Evolutionary conservation across 2,797 vertebrate genomes (phyloP).

Genomic region (Corythornis leucogaster): DNA sequence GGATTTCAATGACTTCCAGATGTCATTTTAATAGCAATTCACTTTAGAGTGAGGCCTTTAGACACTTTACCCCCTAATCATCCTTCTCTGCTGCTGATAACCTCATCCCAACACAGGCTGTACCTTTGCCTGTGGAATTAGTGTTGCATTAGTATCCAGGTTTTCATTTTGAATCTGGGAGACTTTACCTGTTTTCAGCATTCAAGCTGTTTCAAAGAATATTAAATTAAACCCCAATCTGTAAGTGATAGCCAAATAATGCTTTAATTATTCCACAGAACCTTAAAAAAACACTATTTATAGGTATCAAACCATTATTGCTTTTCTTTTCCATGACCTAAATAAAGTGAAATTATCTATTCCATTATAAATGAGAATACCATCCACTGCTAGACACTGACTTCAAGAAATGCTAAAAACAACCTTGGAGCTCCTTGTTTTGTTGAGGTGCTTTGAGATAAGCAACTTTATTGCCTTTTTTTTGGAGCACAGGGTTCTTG

Average conservation of each 20-base stretch:
- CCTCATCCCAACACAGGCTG: neutral
- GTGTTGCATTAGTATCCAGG: slow-evolving; percentile 36
- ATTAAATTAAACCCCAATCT: neutral
- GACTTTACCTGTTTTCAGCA: neutral
- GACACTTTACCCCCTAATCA: slow-evolving; percentile 4
- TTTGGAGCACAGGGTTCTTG: fast-evolving
- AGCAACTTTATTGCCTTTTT: neutral
- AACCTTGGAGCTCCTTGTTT: neutral
- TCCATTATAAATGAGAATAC: neutral
- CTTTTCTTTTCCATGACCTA: neutral
- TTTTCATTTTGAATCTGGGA: neutral
- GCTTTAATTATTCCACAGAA: neutral
- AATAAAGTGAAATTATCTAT: neutral
- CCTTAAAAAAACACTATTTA: neutral
- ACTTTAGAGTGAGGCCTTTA: neutral
- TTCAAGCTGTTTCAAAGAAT: slow-evolving; percentile 5
- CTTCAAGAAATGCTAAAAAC: neutral
- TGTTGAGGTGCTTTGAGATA: neutral
- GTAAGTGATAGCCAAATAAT: neutral
- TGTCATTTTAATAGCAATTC: slow-evolving; percentile 56
- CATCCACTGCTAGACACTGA: neutral
- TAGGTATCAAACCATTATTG: neutral
- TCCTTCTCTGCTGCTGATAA: slow-evolving; percentile 63
- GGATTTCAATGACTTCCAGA: slow-evolving; percentile 61
- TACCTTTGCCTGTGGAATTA: slow-evolving; percentile 10